Evolutionary conservation across 2,888 invertebrate species (phyloP), one percentile per base, ranked within the genome.

Genomic region (Poecilus cupreus): DNA sequence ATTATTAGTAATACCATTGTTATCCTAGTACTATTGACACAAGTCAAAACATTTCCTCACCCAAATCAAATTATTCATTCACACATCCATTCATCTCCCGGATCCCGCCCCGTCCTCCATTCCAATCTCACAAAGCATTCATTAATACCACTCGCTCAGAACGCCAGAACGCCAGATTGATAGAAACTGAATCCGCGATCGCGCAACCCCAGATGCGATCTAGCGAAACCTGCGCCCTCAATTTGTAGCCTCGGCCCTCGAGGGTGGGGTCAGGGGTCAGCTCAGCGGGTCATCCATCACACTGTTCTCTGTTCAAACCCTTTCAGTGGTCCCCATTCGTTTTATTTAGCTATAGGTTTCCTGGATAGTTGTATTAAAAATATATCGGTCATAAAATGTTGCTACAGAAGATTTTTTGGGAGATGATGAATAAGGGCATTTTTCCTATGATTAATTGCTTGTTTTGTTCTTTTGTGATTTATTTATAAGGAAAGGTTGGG

Each of bases 331-430:
- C 13, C 1, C 13, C 43, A 70, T 43, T 70, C 20, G 32, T 70
- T 70, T 18, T 70, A 39, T 37, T 70, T 70, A 16, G 43, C 54
- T 16, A 54, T 54, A 3, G 54, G 18, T 54, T 43, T 43, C 43
- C n/a, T 1, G n/a, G 11, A 43, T n/a, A 43, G 54, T 20, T 54
- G 3, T 54, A 54, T 54, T 54, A 54, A 54, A 54, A 54, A 10
- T 54, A 54, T 54, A 54, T 20, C 54, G 20, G 11, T 22, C 16
- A 54, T 54, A 13, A 54, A 54, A 54, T 54, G 20, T 54, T 54
- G 8, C 37, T 6, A n/a, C 2, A n/a, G 8, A 5, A 2, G 3
- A 5, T 11, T 8, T 39, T 39, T 64, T 26, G 13, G 5, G 24
- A 64, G 13, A 43, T 11, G n/a, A 43, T 43, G 43, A 43, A 43